A percentile compares a stretch with the other conserved stretches of the same genome.
Evolutionary conservation across 2,888 invertebrate genomes (phyloP).

Genomic region (Drosophila rubida): DNA sequence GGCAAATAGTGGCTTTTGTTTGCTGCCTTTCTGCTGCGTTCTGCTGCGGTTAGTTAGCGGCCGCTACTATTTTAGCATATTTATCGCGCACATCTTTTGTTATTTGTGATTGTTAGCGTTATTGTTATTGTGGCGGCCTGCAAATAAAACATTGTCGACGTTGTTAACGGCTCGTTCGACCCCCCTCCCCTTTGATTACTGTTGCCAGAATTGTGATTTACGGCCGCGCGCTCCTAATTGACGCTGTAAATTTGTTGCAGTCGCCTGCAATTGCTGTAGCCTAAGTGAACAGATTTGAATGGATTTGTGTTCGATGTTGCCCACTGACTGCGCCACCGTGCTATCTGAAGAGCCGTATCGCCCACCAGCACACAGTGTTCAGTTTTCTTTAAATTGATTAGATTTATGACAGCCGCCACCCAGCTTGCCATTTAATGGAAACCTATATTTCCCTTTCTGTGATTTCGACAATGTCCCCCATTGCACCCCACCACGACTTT

Average conservation of each 20-base stretch:
- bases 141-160: slow-evolving; percentile 21
- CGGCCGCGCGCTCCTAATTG: slow-evolving; percentile 44
- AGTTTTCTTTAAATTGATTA: slow-evolving; percentile 54
- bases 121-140: slow-evolving; percentile 30
- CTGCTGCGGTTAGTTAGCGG: slow-evolving; percentile 39
- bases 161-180: slow-evolving; percentile 20
- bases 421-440: too few species aligned
- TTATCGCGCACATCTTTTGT: slow-evolving; percentile 63
- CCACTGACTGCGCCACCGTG: slow-evolving; percentile 13
- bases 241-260: slow-evolving; percentile 60
- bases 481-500: too few species aligned
- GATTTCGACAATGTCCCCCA: too few species aligned
- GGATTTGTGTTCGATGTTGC: slow-evolving; percentile 10
- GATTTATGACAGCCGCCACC: slow-evolving; percentile 52
- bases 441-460: too few species aligned
- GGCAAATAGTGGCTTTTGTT: slow-evolving; percentile 30
- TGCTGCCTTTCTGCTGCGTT: slow-evolving; percentile 14
- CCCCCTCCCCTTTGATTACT: slow-evolving; percentile 52
- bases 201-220: slow-evolving; percentile 64
- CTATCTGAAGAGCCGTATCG: slow-evolving; percentile 34
- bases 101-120: slow-evolving; percentile 26
- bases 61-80: slow-evolving; percentile 55
- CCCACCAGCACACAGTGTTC: not conserved
- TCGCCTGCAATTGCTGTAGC: slow-evolving; percentile 58
- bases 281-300: slow-evolving; percentile 44